phyloP scores from a whole-genome alignment of 2,888 invertebrate species.

The Ellobium chinense region DNA sequence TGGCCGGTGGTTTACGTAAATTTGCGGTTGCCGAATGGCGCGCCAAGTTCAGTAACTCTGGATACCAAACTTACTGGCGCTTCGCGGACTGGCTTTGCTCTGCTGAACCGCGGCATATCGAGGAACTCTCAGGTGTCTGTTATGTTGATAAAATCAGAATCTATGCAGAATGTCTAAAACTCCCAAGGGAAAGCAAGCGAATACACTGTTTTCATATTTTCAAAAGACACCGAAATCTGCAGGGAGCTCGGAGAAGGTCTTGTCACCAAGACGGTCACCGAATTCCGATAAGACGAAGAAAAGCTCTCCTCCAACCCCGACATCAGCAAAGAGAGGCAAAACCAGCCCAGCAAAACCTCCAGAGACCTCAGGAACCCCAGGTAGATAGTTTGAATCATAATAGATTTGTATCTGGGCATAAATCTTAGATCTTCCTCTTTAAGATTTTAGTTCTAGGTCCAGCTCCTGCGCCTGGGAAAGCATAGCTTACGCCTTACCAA shows the following conservation, averaged over 20 bases:
- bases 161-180: slow-evolving; percentile 45
- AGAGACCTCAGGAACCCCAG: background rate
- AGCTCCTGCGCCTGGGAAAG: too few species aligned
- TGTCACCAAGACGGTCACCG: slow-evolving; percentile 67
- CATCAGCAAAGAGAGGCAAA: slow-evolving; percentile 1
- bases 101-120: too few species aligned
- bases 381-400: too few species aligned
- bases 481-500: too few species aligned
- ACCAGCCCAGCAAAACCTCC: background rate
- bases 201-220: slow-evolving; percentile 68
- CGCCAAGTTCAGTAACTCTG: slow-evolving; percentile 26
- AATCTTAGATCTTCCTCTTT: too few species aligned
- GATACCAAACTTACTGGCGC: background rate
- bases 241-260: slow-evolving; percentile 50
- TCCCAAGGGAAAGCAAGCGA: slow-evolving; percentile 53
- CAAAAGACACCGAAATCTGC: slow-evolving; percentile 58
- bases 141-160: background rate
- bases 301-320: background rate
- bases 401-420: too few species aligned
- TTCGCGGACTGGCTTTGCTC: background rate
- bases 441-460: too few species aligned
- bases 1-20: too few species aligned
- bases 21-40: too few species aligned
- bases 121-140: background rate
- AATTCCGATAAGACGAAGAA: slow-evolving; percentile 50